A percentile compares a stretch with the other conserved stretches of the same genome.
Evolutionary conservation across 2,797 vertebrate species (phyloP).

Genomic region (Oreochromis grahami): DNA sequence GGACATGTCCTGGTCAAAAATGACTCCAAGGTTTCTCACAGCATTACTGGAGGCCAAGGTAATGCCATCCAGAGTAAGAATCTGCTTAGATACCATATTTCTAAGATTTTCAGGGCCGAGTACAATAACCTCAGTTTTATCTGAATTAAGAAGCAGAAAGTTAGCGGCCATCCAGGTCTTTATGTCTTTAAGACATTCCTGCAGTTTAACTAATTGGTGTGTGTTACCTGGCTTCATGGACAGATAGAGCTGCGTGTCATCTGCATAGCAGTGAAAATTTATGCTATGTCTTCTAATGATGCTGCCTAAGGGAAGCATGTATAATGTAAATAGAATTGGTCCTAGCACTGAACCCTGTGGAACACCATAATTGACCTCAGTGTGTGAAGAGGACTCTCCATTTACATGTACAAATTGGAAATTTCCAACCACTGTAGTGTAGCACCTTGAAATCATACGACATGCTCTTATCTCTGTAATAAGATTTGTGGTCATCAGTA

Average conservation of each 20-base stretch:
- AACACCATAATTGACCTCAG: neutral
- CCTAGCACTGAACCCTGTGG: neutral
- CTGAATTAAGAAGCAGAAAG: neutral
- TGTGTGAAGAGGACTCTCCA: neutral
- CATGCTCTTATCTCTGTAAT: neutral
- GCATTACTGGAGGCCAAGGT: neutral
- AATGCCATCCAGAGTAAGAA: neutral
- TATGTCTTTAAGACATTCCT: neutral
- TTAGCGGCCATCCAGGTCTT: neutral
- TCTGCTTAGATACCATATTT: rapidly evolving
- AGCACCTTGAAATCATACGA: neutral
- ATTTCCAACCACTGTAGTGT: neutral
- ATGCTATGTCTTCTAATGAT: neutral
- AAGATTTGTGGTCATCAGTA: neutral
- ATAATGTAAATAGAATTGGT: neutral
- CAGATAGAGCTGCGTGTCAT: neutral
- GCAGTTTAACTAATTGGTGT: neutral
- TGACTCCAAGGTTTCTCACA: too few relatives aligned
- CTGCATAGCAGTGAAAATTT: rapidly evolving
- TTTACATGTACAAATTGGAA: rapidly evolving
- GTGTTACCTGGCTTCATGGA: neutral
- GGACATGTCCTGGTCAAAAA: too few relatives aligned
- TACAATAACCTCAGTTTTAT: neutral
- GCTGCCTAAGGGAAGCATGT: neutral
- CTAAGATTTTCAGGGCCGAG: rapidly evolving